These are phyloP conservation scores for Syrphus vitripennis DNA, from an alignment of 2,888 invertebrate genomes.

Conservation along the genomic window DNA sequence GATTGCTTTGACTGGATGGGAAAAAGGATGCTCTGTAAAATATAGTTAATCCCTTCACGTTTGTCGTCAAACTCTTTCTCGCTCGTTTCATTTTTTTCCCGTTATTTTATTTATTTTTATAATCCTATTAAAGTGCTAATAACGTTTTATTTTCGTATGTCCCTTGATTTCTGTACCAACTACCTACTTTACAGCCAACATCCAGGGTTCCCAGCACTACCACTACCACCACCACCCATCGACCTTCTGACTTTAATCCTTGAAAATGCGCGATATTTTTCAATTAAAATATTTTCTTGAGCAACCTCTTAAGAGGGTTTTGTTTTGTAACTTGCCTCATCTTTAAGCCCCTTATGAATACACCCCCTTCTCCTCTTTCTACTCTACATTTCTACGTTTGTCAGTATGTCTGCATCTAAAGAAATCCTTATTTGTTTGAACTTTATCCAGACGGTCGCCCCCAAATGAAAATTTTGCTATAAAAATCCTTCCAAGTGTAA, in stretches of 20 bases:
- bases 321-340: slow-evolving; percentile 33
- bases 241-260: slow-evolving; percentile 44
- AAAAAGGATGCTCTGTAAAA: slow-evolving; percentile 19
- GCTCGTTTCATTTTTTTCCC: neutral
- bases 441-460: slow-evolving; percentile 60
- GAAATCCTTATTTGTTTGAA: slow-evolving; percentile 37
- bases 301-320: slow-evolving; percentile 43
- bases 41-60: slow-evolving; percentile 16
- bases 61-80: neutral
- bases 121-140: slow-evolving; percentile 64
- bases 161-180: slow-evolving; percentile 24
- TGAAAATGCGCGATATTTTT: slow-evolving; percentile 63
- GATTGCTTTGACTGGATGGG: neutral
- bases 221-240: neutral
- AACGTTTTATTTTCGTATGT: slow-evolving; percentile 60
- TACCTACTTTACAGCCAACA: neutral
- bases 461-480: slow-evolving; percentile 50
- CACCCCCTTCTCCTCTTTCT: neutral
- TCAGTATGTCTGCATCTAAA: neutral
- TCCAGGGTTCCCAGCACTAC: neutral
- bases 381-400: neutral
- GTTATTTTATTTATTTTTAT: slow-evolving; percentile 15
- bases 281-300: slow-evolving; percentile 69
- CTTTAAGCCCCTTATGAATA: neutral
- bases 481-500: slow-evolving; percentile 58